Base-by-base conservation (phyloP, 2,888 invertebrate genomes). In the Phrixothrix hirtus region DNA sequence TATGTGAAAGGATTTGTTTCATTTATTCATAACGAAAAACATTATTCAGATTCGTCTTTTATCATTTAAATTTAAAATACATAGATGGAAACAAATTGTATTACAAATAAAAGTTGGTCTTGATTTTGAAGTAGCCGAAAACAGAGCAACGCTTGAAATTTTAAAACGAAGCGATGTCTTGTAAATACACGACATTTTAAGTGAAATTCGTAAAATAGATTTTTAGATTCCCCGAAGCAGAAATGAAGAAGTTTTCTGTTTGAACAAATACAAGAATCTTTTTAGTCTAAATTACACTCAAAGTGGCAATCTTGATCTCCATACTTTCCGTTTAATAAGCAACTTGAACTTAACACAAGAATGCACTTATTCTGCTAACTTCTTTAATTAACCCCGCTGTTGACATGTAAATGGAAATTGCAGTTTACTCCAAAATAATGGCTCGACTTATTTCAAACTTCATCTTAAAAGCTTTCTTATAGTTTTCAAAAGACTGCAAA, bases 381-480 rank as follows among this genome's bases (percentile, higher is more conserved):
- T 54, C 54, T 54, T 54, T 54, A 54, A 54, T 54, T 54, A 54
- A 54, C 39, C 43, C 38, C 44, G 44, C 43, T 54, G 54, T 54
- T 54, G 54, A 54, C 54, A 54, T 54, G 54, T 54, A 54, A 54
- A 54, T 54, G 54, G 54, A 54, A 49, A 54, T 54, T 54, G 47
- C 54, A 49, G 54, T 54, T 54, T 54, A 54, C 49, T 54, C 25
- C 44, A 47, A 54, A 54, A 49, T 54, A 54, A 54, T 54, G 47
- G 49, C 35, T 15, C 16, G 45, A 35, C 53, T 53, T 53, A 47
- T 47, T 46, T 48, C 43, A 43, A 53, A 47, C 26, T 49, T 45
- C 43, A 44, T 54, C 31, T 45, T 39, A 44, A 54, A 48, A 48
- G 42, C 41, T 43, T 43, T 29, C 43, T 47, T 45, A 29, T 42